Conservation (phyloP, 2,797 vertebrate species). For the Lerista edwardsae region DNA sequence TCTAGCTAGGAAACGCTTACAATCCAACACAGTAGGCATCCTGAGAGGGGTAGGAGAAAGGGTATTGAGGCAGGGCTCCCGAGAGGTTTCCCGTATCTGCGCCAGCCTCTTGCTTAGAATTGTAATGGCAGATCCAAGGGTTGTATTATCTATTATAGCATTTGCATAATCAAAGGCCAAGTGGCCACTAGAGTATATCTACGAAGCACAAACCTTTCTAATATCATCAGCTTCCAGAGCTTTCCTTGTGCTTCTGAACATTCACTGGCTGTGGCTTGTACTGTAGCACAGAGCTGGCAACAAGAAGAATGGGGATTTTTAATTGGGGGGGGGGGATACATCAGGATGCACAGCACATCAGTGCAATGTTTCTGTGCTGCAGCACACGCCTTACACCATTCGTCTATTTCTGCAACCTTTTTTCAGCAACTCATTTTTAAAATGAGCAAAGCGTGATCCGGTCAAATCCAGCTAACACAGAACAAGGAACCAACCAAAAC, state of each 20-base stretch:
- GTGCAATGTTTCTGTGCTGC: neutral
- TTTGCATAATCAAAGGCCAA: conserved; percentile 39
- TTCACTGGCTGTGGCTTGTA: neutral
- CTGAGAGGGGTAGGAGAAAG: neutral
- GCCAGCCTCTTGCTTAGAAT: conserved; percentile 13
- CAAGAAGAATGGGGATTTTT: neutral
- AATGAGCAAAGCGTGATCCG: neutral
- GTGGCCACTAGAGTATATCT: conserved; percentile 32
- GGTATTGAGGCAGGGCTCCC: neutral
- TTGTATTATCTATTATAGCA: conserved; percentile 34
- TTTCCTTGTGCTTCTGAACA: conserved; percentile 13
- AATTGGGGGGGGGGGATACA: neutral
- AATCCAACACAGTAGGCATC: neutral
- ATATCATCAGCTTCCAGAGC: conserved; percentile 12
- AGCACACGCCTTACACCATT: neutral
- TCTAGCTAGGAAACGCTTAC: neutral
- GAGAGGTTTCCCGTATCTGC: neutral
- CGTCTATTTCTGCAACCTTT: neutral
- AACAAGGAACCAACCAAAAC: too few relatives aligned
- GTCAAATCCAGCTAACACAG: neutral
- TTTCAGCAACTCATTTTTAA: neutral
- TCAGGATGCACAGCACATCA: neutral
- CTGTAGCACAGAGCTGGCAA: neutral
- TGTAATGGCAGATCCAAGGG: conserved; percentile 25
- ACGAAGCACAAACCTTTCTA: conserved; percentile 22